phyloP scores from a whole-genome alignment of 2,888 invertebrate species.

The Hyles lineata region DNA sequence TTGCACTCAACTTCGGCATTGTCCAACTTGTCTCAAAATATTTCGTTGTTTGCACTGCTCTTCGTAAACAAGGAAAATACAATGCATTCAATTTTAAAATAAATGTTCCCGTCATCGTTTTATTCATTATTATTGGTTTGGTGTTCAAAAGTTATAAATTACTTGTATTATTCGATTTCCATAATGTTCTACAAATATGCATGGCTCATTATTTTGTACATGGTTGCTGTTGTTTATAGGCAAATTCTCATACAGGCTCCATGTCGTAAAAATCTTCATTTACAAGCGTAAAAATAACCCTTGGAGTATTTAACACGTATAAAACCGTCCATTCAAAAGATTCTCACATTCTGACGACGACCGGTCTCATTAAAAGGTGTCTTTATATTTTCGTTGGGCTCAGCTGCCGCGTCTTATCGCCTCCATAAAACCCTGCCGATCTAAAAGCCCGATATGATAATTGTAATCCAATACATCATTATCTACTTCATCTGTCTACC shows the following conservation, averaged over 20 bases:
- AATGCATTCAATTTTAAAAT: neutral
- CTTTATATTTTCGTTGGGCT: conserved; percentile 68
- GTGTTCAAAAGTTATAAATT: neutral
- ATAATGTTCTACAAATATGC: conserved; percentile 25
- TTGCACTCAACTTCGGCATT: conserved; percentile 56
- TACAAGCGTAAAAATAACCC: conserved; percentile 53
- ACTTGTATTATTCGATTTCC: conserved; percentile 23
- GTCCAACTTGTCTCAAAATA: conserved; percentile 46
- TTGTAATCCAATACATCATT: conserved; percentile 77
- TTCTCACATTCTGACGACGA: conserved; percentile 66
- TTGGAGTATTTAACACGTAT: conserved; percentile 63
- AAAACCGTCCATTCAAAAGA: conserved; percentile 54
- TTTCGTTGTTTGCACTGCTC: conserved; percentile 45
- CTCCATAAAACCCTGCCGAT: conserved; percentile 70
- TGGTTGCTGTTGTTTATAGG: conserved; percentile 25
- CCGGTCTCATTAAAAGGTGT: conserved; percentile 75
- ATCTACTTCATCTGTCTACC: conserved; percentile 63
- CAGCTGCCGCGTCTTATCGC: conserved; percentile 74
- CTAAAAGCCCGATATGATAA: conserved; percentile 72
- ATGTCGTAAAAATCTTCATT: conserved; percentile 46
- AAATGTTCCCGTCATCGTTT: conserved; percentile 11
- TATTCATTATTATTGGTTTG: neutral
- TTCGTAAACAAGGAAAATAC: conserved; percentile 33
- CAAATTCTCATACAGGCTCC: conserved; percentile 23
- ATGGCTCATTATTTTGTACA: neutral